Conservation (phyloP, 2,797 vertebrate species). For the Phyllotis vaccarum region DNA sequence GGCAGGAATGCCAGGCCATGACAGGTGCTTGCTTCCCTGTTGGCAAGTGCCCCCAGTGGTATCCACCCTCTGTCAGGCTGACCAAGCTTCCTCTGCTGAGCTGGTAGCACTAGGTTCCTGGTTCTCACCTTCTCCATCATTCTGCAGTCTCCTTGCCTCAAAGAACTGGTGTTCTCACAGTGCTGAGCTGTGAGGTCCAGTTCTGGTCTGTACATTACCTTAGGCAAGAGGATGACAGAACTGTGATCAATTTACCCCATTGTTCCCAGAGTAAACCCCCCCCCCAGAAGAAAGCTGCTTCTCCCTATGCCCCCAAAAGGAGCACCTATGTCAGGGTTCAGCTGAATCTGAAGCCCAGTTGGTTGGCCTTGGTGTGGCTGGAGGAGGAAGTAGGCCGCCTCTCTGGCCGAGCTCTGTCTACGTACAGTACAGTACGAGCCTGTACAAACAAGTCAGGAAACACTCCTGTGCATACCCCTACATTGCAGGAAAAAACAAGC, state of each 20-base stretch:
- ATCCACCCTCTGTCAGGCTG: fast-evolving
- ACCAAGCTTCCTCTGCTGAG: not conserved
- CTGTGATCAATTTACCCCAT: fast-evolving
- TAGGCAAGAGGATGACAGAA: fast-evolving
- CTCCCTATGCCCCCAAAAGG: not conserved
- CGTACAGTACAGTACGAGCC: not conserved
- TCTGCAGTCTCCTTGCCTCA: not conserved
- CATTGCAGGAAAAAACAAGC: not conserved
- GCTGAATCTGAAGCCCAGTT: not conserved
- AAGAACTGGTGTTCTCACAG: not conserved
- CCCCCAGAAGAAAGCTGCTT: not conserved
- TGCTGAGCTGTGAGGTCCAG: not conserved
- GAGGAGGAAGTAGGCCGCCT: slow-evolving; percentile 78
- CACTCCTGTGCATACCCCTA: not conserved
- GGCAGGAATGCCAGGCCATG: too few species aligned
- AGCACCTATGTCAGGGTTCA: not conserved
- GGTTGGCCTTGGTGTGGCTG: not conserved
- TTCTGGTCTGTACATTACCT: not conserved
- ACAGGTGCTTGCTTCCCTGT: fast-evolving
- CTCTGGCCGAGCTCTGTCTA: not conserved
- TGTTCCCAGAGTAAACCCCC: not conserved
- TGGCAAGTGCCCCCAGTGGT: not conserved
- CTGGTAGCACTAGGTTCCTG: not conserved
- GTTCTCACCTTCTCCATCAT: not conserved
- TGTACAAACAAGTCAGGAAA: not conserved